These are phyloP conservation scores for Proisotoma minuta DNA, from an alignment of 2,888 invertebrate species.

Conservation along the genomic window DNA sequence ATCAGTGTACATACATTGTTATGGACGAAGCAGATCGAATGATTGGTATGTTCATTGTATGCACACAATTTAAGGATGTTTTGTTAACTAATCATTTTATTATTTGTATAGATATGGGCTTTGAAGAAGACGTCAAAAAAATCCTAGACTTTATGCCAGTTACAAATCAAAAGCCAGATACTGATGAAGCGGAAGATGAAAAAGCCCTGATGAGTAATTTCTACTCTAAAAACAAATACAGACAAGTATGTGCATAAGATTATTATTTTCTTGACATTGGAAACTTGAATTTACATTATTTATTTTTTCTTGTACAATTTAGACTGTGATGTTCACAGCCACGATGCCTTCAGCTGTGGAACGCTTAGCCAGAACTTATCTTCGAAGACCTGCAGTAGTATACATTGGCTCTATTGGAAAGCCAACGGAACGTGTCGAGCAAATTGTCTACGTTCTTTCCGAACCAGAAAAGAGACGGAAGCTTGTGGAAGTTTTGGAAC, in stretches of 20 bases:
- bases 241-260: constrained; percentile 61
- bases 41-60: constrained; percentile 87
- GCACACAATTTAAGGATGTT: background rate
- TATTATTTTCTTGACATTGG: background rate
- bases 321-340: constrained; percentile 4
- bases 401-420: constrained; percentile 95
- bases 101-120: constrained; percentile 72
- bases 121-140: constrained; percentile 96
- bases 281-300: constrained; percentile 13
- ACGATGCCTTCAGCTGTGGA: constrained; percentile 68
- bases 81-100: background rate
- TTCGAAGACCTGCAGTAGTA: constrained; percentile 92
- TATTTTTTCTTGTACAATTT: constrained; percentile 13
- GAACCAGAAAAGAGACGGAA: constrained; percentile 96
- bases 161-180: constrained; percentile 94
- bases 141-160: constrained; percentile 98
- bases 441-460: constrained; percentile 90
- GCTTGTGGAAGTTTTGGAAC: constrained; percentile 83
- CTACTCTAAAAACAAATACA: constrained; percentile 89
- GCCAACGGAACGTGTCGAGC: constrained; percentile 96
- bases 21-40: constrained; percentile 96
- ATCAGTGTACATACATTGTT: constrained; percentile 97
- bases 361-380: constrained; percentile 85
- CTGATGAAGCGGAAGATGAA: constrained; percentile 96
- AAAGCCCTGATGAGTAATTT: constrained; percentile 86